These are phyloP conservation scores for Ectobius pallidus DNA, from an alignment of 2,888 invertebrate species.

Conservation along the genomic window DNA sequence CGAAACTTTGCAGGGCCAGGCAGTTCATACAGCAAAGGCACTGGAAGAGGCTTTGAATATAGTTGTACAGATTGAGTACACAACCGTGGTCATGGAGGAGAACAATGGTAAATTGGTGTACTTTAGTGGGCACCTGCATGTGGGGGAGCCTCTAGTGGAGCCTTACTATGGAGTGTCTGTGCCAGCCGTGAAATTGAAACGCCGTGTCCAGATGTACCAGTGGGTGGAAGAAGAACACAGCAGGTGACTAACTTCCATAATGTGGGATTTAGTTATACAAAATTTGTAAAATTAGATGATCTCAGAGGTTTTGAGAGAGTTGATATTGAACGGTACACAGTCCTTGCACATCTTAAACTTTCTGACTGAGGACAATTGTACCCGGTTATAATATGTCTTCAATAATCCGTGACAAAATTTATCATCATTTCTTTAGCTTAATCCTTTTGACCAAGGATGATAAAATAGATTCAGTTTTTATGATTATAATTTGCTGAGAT, in stretches of 20 bases:
- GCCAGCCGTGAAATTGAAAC: slow-evolving; percentile 80
- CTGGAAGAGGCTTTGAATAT: slow-evolving; percentile 78
- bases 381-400: too few species aligned
- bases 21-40: slow-evolving; percentile 78
- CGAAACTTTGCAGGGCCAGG: slow-evolving; percentile 70
- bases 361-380: too few species aligned
- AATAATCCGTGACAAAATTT: too few species aligned
- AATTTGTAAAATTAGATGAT: neutral
- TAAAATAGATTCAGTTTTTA: too few species aligned
- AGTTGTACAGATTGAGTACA: slow-evolving; percentile 58
- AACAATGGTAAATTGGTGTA: slow-evolving; percentile 81
- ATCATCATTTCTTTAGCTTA: too few species aligned
- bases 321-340: too few species aligned
- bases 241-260: slow-evolving; percentile 31
- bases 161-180: slow-evolving; percentile 86
- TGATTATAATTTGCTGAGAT: too few species aligned
- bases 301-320: too few species aligned
- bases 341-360: too few species aligned
- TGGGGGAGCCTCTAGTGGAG: slow-evolving; percentile 84
- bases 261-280: neutral
- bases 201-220: slow-evolving; percentile 91
- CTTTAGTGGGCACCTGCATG: slow-evolving; percentile 72
- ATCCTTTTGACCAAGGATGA: too few species aligned
- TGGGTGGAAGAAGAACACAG: slow-evolving; percentile 80
- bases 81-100: slow-evolving; percentile 58